A percentile compares a stretch with the other conserved stretches of the same genome.
These are phyloP conservation scores for Drosophila aff. DNA, from an alignment of 1,140 invertebrate genomes.

Conservation along the genomic window DNA sequence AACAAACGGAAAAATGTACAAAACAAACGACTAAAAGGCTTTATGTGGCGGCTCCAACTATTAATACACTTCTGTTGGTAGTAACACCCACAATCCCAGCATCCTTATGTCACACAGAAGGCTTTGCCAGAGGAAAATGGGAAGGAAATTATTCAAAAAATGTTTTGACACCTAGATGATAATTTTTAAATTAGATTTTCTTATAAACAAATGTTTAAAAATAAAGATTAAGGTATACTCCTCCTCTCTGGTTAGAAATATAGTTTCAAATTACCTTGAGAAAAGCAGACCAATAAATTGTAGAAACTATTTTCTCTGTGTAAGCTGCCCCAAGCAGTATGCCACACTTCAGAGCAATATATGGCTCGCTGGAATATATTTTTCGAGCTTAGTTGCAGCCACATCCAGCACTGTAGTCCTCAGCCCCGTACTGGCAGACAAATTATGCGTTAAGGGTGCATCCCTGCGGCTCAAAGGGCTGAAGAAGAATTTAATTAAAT, in stretches of 20 bases:
- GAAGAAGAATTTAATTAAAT: constrained; percentile 78
- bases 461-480: constrained; percentile 68
- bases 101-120: neutral
- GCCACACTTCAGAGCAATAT: constrained; percentile 24
- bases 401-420: constrained; percentile 34
- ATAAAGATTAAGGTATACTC: neutral
- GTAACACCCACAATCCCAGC: constrained; percentile 4
- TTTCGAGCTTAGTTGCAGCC: constrained; percentile 16
- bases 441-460: constrained; percentile 71
- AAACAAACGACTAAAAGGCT: constrained; percentile 28
- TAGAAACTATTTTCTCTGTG: neutral
- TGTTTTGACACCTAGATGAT: too few relatives aligned
- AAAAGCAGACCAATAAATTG: neutral
- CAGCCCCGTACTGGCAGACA: constrained; percentile 38
- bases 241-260: neutral
- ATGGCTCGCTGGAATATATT: constrained; percentile 9
- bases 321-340: constrained; percentile 30
- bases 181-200: neutral
- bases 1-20: constrained; percentile 17
- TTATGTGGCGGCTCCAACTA: constrained; percentile 20
- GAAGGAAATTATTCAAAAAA: neutral
- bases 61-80: constrained; percentile 32
- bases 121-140: too few relatives aligned
- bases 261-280: neutral
- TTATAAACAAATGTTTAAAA: neutral